Conservation (phyloP, 2,888 invertebrate genomes). For the Drosophila koepferae region DNA sequence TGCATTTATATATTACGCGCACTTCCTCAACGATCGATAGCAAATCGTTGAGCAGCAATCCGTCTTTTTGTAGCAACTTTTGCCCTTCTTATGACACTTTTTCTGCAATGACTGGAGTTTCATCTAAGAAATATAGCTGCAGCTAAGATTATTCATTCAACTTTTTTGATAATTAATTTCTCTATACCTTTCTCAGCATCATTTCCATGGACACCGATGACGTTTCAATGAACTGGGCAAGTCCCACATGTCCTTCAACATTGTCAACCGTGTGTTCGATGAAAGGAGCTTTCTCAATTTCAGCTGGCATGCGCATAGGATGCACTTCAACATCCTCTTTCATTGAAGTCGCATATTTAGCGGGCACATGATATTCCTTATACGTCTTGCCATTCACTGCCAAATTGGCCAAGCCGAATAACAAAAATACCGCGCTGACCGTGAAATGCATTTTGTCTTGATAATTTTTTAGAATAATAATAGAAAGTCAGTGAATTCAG, state of each 20-base stretch:
- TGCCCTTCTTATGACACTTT: not conserved
- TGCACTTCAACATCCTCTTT: accelerated
- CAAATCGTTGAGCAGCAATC: conserved; percentile 9
- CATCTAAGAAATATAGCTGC: not conserved
- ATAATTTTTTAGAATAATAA: not conserved
- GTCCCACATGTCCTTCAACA: not conserved
- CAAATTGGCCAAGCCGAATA: not conserved
- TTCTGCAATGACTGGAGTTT: not conserved
- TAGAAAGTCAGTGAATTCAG: not conserved
- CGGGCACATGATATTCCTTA: not conserved
- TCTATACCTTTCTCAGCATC: not conserved
- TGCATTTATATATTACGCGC: not conserved
- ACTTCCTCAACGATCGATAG: not conserved
- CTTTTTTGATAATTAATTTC: not conserved
- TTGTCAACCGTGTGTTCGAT: not conserved
- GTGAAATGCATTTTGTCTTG: not conserved
- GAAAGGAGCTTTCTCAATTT: not conserved
- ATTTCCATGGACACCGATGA: not conserved
- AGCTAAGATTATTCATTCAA: not conserved
- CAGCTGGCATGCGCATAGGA: not conserved
- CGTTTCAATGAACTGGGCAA: not conserved
- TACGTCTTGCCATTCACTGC: not conserved
- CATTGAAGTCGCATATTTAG: too few species aligned
- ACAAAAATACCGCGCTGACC: not conserved
- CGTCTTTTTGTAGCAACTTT: not conserved